Evolutionary conservation across 2,113 vertebrate genomes (phyloP).

Genomic region (Emydocephalus ijimae): DNA sequence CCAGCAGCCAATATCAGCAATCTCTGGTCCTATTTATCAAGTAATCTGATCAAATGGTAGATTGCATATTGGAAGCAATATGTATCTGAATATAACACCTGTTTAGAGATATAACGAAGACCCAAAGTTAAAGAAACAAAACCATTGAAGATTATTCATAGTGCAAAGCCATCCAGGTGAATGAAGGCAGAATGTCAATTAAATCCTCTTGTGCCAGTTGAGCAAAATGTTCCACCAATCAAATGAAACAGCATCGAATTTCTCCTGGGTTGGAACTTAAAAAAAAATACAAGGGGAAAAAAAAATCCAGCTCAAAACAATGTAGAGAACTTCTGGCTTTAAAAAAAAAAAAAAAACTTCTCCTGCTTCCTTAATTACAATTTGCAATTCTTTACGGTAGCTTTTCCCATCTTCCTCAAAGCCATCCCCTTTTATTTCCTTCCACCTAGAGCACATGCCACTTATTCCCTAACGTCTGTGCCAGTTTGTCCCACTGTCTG

Average conservation of each 20-base stretch:
- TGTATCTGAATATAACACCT: constrained; percentile 25
- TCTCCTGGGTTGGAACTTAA: not conserved
- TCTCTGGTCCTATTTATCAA: constrained; percentile 36
- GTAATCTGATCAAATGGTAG: constrained; percentile 52
- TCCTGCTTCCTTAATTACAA: not conserved
- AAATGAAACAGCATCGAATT: not conserved
- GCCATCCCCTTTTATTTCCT: not conserved
- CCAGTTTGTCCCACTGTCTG: not conserved
- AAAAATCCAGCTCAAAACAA: not conserved
- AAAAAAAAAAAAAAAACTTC: not conserved
- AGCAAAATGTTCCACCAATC: not conserved
- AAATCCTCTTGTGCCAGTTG: not conserved
- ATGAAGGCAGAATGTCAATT: not conserved
- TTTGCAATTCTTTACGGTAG: not conserved
- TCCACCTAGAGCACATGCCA: not conserved
- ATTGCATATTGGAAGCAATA: constrained; percentile 30
- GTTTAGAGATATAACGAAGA: constrained; percentile 6
- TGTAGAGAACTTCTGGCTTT: not conserved
- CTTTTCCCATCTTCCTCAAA: not conserved
- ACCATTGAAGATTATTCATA: not conserved
- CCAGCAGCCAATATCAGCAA: constrained; percentile 53
- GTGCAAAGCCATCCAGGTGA: not conserved
- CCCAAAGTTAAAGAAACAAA: not conserved
- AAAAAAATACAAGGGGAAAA: not conserved
- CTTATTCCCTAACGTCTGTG: not conserved